A percentile compares a stretch with the other conserved stretches of the same genome.
Evolutionary conservation across 37 sponge, comb jelly and placozoan species (phyloP).

Genomic region (Axinella damicornis): DNA sequence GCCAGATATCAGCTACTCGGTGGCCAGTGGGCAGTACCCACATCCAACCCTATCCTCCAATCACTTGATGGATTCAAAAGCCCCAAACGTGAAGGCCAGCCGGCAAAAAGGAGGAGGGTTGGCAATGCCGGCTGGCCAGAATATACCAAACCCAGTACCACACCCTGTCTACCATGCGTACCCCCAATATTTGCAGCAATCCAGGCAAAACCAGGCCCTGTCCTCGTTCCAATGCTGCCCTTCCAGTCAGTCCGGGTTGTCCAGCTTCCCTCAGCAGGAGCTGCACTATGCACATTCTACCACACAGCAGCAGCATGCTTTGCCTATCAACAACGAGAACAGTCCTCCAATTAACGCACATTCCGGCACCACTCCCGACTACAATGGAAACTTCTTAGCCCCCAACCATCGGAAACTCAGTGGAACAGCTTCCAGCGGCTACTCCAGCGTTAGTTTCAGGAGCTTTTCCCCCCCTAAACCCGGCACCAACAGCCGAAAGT

Average conservation of each 20-base stretch:
- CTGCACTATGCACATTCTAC: background rate
- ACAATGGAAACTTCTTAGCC: background rate
- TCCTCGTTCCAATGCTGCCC: conserved; percentile 1
- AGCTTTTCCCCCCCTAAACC: conserved; percentile 26
- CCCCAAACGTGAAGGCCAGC: conserved; percentile 37
- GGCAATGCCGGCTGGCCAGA: conserved; percentile 26
- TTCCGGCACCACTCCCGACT: background rate
- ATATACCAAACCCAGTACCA: background rate
- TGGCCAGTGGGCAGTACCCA: too few species aligned
- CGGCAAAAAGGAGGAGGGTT: conserved; percentile 23
- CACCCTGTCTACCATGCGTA: background rate
- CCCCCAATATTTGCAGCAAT: background rate
- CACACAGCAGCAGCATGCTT: background rate
- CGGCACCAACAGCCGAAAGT: conserved; percentile 7
- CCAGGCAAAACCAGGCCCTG: background rate
- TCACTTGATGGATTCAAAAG: background rate
- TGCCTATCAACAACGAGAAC: background rate
- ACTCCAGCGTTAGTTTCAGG: conserved; percentile 39
- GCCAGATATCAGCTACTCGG: background rate
- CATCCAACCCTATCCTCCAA: background rate
- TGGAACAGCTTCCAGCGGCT: conserved; percentile 39
- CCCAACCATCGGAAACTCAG: background rate
- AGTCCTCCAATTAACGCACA: conserved; percentile 8
- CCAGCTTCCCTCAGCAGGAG: conserved; percentile 5
- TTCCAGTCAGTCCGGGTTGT: conserved; percentile 2